These are phyloP conservation scores for Beaufortia kweichowensis DNA, from an alignment of 2,113 vertebrate genomes.

Conservation along the genomic window DNA sequence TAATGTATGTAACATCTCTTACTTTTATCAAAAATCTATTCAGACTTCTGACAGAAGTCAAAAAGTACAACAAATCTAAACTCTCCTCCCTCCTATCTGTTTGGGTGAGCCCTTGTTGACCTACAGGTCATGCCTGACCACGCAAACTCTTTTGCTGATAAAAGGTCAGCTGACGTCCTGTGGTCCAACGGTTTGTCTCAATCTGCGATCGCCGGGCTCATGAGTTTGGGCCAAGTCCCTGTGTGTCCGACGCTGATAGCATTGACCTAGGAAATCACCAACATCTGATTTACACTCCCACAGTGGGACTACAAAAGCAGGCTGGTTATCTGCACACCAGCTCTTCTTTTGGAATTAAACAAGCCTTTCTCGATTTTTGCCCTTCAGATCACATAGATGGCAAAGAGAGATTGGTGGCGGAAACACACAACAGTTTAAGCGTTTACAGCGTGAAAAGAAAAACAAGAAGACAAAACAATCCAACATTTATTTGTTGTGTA, in stretches of 20 bases:
- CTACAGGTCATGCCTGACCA: constrained; percentile 29
- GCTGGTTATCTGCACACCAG: constrained; percentile 55
- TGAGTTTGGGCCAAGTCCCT: constrained; percentile 73
- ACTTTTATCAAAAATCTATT: neutral
- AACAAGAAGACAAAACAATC: constrained; percentile 66
- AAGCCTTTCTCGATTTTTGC: constrained; percentile 56
- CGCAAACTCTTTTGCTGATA: constrained; percentile 34
- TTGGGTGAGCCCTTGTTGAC: constrained; percentile 28
- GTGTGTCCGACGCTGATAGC: constrained; percentile 82
- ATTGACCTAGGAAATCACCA: constrained; percentile 73
- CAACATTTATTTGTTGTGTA: constrained; percentile 49
- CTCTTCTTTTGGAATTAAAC: constrained; percentile 61
- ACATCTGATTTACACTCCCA: constrained; percentile 73
- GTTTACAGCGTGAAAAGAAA: constrained; percentile 61
- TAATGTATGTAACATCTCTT: neutral
- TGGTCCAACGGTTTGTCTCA: constrained; percentile 67
- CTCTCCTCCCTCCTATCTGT: neutral
- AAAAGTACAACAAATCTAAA: constrained; percentile 18
- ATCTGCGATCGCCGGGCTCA: constrained; percentile 71
- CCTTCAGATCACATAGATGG: constrained; percentile 60
- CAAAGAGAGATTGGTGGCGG: constrained; percentile 62
- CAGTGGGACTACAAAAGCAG: constrained; percentile 65
- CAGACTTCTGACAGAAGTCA: constrained; percentile 12
- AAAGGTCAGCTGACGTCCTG: constrained; percentile 57
- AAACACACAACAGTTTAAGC: constrained; percentile 64